Conservation (phyloP, 2,888 invertebrate genomes). For the Andrena bucephala region DNA sequence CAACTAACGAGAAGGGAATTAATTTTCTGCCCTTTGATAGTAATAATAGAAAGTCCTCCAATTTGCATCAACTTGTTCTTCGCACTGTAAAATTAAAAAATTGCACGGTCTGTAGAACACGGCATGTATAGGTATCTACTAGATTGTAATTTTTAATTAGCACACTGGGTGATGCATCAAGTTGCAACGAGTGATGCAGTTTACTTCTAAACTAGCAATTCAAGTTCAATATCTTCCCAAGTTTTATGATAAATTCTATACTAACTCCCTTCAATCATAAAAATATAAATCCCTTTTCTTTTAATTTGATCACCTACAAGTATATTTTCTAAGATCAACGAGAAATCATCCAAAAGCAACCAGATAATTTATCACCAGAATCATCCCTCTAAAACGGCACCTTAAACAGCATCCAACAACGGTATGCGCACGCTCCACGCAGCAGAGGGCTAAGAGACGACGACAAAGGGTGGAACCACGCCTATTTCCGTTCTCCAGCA, state of each 20-base stretch:
- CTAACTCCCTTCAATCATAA: no score
- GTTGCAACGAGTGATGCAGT: no score
- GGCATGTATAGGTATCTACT: background rate
- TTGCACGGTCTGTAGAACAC: background rate
- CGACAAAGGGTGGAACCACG: background rate
- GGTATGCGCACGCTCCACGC: no score
- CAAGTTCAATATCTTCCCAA: no score
- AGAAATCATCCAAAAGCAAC: background rate
- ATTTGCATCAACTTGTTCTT: conserved; percentile 6
- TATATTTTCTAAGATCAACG: no score
- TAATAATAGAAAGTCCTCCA: conserved; percentile 29
- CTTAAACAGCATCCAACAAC: no score
- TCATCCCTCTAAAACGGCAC: background rate
- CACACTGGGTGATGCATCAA: no score
- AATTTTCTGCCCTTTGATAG: conserved; percentile 22
- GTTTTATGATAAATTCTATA: no score
- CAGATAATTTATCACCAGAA: background rate
- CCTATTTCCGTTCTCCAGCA: background rate
- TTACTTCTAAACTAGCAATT: no score
- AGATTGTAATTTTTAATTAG: background rate
- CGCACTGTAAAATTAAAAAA: background rate
- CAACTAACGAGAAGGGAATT: conserved; percentile 20
- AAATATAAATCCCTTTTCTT: no score
- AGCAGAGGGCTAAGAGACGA: background rate
- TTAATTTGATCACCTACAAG: no score